Evolutionary conservation across 2,113 vertebrate genomes (phyloP).

Genomic region (Zosterops pallidus): DNA sequence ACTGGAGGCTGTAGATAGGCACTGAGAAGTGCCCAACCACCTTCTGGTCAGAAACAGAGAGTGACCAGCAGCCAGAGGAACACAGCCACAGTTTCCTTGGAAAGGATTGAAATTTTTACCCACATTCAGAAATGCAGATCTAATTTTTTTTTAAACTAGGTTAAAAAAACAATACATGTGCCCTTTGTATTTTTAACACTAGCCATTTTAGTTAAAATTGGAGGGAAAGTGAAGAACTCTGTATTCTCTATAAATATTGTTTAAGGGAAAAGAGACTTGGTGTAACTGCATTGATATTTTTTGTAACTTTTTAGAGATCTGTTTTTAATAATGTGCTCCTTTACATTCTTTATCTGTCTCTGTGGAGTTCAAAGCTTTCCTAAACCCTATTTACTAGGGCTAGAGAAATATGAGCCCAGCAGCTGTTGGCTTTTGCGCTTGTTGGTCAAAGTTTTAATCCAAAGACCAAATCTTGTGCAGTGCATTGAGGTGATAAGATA

Average conservation of each 20-base stretch:
- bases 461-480: not conserved
- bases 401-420: not conserved
- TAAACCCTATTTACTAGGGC: not conserved
- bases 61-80: not conserved
- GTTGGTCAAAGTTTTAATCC: not conserved
- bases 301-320: not conserved
- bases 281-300: not conserved
- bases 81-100: not conserved
- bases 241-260: not conserved
- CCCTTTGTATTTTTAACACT: not conserved
- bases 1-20: not conserved
- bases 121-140: not conserved
- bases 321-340: not conserved
- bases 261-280: not conserved
- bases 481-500: not conserved
- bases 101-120: not conserved
- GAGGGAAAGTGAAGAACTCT: not conserved
- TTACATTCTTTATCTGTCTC: not conserved
- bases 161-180: not conserved
- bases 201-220: not conserved
- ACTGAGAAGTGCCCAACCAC: not conserved
- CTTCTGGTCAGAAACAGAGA: not conserved
- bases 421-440: constrained; percentile 1
- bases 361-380: not conserved
- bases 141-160: not conserved